Conservation (phyloP, 2,888 invertebrate genomes). For the Orchesellides sinensis region DNA sequence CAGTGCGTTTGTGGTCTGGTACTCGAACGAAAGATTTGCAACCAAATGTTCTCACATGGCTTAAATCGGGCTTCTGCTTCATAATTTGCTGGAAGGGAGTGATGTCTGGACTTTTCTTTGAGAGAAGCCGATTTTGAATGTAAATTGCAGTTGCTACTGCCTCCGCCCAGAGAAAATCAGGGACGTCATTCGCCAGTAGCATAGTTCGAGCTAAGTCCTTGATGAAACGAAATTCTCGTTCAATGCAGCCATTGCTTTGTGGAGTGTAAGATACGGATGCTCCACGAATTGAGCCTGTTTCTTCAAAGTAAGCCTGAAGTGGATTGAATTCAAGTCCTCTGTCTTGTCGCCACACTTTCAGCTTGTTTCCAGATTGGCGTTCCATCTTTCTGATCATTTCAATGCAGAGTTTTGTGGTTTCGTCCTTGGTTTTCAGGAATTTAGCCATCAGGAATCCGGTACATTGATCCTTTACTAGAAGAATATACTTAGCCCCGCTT, state of each 20-base stretch:
- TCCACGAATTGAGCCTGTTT: too few relatives aligned
- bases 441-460: neutral
- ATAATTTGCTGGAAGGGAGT: conserved; percentile 74
- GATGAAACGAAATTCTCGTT: conserved; percentile 76
- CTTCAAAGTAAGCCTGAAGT: too few relatives aligned
- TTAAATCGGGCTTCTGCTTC: conserved; percentile 68
- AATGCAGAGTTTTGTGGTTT: conserved; percentile 4
- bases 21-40: conserved; percentile 68
- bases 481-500: neutral
- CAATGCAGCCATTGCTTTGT: conserved; percentile 75
- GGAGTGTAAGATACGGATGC: conserved; percentile 63
- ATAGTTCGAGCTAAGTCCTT: conserved; percentile 75
- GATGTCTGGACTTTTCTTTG: conserved; percentile 53
- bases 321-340: conserved; percentile 50
- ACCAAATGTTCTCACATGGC: conserved; percentile 72
- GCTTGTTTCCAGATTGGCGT: conserved; percentile 40
- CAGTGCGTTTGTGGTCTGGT: conserved; percentile 21
- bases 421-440: conserved; percentile 40
- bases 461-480: neutral
- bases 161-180: conserved; percentile 76
- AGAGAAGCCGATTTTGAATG: conserved; percentile 73
- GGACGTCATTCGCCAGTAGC: conserved; percentile 73
- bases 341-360: conserved; percentile 38
- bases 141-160: conserved; percentile 76
- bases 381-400: conserved; percentile 25